Percentiles rank a stretch among this genome's conserved stretches.
Conservation (phyloP, 2,888 invertebrate genomes). For the Polydrusus pterygomalis region DNA sequence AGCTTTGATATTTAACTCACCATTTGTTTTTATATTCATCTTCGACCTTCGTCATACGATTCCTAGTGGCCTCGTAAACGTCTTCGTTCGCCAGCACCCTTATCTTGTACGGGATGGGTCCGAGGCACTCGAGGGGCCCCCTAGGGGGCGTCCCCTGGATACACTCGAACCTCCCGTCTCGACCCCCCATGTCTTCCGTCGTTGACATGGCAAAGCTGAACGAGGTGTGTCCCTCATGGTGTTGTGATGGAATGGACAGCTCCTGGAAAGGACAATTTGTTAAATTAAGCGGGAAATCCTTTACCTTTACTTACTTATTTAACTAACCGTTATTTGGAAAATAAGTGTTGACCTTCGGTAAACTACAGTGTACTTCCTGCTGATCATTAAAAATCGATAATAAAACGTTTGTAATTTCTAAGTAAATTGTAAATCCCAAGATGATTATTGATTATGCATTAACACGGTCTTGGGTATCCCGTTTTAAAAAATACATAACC, state of each 20-base stretch:
- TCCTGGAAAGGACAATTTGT: slow-evolving; percentile 74
- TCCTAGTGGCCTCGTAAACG: slow-evolving; percentile 93
- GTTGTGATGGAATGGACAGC: slow-evolving; percentile 83
- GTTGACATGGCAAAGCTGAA: slow-evolving; percentile 88
- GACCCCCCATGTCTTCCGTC: slow-evolving; percentile 86
- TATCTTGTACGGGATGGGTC: slow-evolving; percentile 90
- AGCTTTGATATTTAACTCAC: slow-evolving; percentile 71
- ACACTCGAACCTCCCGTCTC: slow-evolving; percentile 95
- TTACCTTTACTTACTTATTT: too few relatives aligned
- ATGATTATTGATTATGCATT: too few relatives aligned
- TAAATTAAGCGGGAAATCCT: neutral
- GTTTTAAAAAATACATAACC: too few relatives aligned
- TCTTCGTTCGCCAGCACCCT: slow-evolving; percentile 96
- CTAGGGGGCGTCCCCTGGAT: slow-evolving; percentile 76
- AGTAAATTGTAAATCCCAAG: too few relatives aligned
- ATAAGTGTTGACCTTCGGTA: neutral
- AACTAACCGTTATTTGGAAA: neutral
- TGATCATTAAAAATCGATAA: neutral
- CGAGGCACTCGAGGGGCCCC: slow-evolving; percentile 85
- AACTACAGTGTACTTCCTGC: neutral
- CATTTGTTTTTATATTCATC: slow-evolving; percentile 95
- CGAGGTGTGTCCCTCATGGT: slow-evolving; percentile 74
- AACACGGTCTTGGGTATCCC: too few relatives aligned
- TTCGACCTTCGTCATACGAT: slow-evolving; percentile 93
- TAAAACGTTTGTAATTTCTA: too few relatives aligned